A percentile compares a stretch with the other conserved stretches of the same genome.
Conservation (phyloP, 2,888 invertebrate species). For the Allygus modestus region DNA sequence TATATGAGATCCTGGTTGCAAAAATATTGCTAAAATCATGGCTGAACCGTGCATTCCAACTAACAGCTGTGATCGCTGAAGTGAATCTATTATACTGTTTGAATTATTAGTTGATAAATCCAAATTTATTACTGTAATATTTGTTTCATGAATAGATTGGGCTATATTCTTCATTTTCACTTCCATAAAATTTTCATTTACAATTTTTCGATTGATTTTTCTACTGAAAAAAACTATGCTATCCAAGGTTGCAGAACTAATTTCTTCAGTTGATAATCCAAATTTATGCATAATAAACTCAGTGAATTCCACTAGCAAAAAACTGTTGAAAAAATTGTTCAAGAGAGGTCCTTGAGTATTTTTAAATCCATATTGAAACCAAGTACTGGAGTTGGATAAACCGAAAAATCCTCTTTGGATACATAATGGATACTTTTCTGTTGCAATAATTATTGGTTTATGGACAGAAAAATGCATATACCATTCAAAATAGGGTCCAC, state of each 20-base stretch:
- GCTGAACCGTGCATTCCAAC: slow-evolving; percentile 74
- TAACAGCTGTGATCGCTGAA: slow-evolving; percentile 67
- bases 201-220: slow-evolving; percentile 74
- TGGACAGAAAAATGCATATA: slow-evolving; percentile 73
- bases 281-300: slow-evolving; percentile 69
- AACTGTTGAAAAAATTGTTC: slow-evolving; percentile 67
- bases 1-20: slow-evolving; percentile 73
- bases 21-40: slow-evolving; percentile 74
- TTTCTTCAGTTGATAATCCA: slow-evolving; percentile 50
- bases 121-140: slow-evolving; percentile 43
- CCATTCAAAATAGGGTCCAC: slow-evolving; percentile 71
- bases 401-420: slow-evolving; percentile 74
- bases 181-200: slow-evolving; percentile 75
- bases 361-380: slow-evolving; percentile 77
- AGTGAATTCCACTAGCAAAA: slow-evolving; percentile 69
- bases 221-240: slow-evolving; percentile 70
- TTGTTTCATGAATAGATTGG: slow-evolving; percentile 41
- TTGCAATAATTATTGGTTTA: slow-evolving; percentile 69
- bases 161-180: slow-evolving; percentile 68
- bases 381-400: slow-evolving; percentile 73
- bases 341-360: slow-evolving; percentile 74
- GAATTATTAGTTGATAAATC: slow-evolving; percentile 68
- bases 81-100: slow-evolving; percentile 62
- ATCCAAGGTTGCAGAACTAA: slow-evolving; percentile 20
- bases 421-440: slow-evolving; percentile 72